A percentile compares a stretch with the other conserved stretches of the same genome.
phyloP scores from a whole-genome alignment of 1,140 invertebrate species.

The Temnothorax longispinosus region DNA sequence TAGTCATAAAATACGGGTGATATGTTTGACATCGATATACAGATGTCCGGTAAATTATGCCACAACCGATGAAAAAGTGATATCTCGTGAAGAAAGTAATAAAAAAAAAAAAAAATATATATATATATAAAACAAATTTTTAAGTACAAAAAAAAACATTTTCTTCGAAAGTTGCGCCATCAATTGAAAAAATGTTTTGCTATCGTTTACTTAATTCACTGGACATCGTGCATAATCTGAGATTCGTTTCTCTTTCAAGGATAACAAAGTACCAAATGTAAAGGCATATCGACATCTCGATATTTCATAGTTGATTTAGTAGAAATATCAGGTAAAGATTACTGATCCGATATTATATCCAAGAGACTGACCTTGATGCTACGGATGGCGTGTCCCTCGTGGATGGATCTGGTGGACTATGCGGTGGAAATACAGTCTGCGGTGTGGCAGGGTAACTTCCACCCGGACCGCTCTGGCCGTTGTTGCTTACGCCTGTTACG shows the following conservation, averaged over 20 bases:
- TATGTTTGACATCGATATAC: slow-evolving; percentile 13
- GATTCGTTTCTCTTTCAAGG: slow-evolving; percentile 31
- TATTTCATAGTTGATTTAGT: slow-evolving; percentile 1
- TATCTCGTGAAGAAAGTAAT: slow-evolving; percentile 4
- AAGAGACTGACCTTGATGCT: slow-evolving; percentile 87
- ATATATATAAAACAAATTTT: background rate
- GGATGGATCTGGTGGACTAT: slow-evolving; percentile 90
- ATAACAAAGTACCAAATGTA: slow-evolving; percentile 21
- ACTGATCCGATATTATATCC: slow-evolving; percentile 77
- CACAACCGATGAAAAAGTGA: background rate
- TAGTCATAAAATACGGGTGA: slow-evolving; percentile 17
- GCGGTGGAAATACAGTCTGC: slow-evolving; percentile 87
- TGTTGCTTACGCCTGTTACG: slow-evolving; percentile 78
- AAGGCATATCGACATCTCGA: background rate
- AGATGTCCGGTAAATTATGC: background rate
- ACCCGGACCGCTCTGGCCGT: slow-evolving; percentile 79
- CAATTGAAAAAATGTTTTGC: background rate
- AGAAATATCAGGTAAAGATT: slow-evolving; percentile 8
- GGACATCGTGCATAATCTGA: background rate
- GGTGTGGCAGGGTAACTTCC: slow-evolving; percentile 89
- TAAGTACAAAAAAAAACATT: background rate
- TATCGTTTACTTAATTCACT: background rate
- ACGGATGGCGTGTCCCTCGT: slow-evolving; percentile 90
- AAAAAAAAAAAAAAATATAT: background rate
- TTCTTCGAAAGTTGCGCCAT: background rate